Conservation (phyloP, 2,113 vertebrate genomes). For the Erythrolamprus reginae region DNA sequence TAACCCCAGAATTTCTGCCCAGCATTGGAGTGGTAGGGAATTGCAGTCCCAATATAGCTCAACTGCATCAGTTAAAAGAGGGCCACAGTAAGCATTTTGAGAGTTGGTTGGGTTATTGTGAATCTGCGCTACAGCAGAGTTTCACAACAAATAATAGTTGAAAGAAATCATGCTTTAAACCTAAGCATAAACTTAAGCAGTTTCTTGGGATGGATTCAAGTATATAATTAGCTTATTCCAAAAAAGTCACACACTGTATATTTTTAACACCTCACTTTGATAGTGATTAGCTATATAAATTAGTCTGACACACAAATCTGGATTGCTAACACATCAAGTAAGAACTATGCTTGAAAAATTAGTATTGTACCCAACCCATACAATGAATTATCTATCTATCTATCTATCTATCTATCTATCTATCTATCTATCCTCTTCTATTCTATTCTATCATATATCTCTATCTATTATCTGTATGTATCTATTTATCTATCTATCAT, state of each 20-base stretch:
- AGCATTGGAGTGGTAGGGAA: background rate
- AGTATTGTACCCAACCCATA: background rate
- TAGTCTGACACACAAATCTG: background rate
- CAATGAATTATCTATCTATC: too few species aligned
- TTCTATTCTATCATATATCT: too few species aligned
- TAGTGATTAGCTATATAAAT: background rate
- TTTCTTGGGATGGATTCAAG: background rate
- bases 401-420: too few species aligned
- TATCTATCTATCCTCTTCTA: too few species aligned
- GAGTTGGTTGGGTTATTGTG: background rate
- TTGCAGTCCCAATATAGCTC: background rate
- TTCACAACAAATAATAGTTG: background rate
- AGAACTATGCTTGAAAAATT: background rate
- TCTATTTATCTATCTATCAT: too few species aligned
- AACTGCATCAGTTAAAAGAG: background rate
- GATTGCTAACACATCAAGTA: background rate
- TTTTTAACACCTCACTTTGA: background rate
- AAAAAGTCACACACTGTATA: background rate
- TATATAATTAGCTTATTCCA: background rate
- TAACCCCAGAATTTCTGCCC: background rate
- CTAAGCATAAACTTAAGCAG: background rate
- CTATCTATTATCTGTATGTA: too few species aligned
- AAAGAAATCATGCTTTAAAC: background rate
- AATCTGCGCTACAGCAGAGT: background rate
- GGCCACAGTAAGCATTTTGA: background rate